These are phyloP conservation scores for Percina caprodes DNA, from an alignment of 2,113 vertebrate genomes.

Conservation along the genomic window DNA sequence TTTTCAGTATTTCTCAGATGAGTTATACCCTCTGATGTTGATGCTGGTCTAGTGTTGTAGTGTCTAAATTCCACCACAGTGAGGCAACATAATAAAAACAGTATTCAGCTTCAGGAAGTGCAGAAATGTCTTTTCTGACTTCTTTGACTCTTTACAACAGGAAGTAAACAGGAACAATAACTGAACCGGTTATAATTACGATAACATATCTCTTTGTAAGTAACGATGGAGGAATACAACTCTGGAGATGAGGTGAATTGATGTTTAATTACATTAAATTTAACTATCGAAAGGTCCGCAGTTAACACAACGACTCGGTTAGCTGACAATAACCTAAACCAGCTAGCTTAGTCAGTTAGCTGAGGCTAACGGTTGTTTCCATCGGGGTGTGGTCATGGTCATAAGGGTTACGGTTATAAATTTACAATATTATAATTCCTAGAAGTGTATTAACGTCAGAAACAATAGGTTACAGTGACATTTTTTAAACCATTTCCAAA, in stretches of 20 bases:
- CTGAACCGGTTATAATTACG: neutral
- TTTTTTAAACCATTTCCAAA: no score
- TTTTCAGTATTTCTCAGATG: neutral
- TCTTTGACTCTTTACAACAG: conserved; percentile 12
- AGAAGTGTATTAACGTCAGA: neutral
- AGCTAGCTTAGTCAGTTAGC: conserved; percentile 16
- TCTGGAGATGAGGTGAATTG: conserved; percentile 79
- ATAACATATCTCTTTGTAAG: neutral
- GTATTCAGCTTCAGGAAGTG: fast-evolving
- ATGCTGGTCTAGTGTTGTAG: neutral
- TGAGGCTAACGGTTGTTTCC: neutral
- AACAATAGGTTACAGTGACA: no score
- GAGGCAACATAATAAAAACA: neutral
- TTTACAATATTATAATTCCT: neutral
- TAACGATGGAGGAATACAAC: conserved; percentile 82
- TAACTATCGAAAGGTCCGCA: fast-evolving
- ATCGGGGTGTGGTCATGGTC: conserved; percentile 48
- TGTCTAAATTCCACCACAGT: neutral
- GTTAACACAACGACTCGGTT: neutral
- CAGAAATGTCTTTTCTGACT: neutral
- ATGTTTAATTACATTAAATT: neutral
- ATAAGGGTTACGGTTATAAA: neutral
- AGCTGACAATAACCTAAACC: neutral
- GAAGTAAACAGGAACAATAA: conserved; percentile 29
- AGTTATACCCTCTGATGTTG: neutral